Percentiles rank a stretch among this genome's conserved stretches.
phyloP scores from a whole-genome alignment of 2,888 invertebrate genomes.

The Drosophila cognata region DNA sequence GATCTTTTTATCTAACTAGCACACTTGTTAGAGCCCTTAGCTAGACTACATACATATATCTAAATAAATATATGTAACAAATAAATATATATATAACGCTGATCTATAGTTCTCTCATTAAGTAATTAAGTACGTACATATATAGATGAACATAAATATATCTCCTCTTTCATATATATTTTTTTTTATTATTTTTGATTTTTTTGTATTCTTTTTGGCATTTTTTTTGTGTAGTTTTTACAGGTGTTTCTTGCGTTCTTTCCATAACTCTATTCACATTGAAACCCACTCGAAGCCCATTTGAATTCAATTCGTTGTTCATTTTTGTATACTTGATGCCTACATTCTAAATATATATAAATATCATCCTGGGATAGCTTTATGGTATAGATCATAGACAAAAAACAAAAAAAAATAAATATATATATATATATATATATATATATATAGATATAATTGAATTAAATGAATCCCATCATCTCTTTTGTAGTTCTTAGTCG shows the following conservation, averaged over 20 bases:
- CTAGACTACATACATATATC: constrained; percentile 10
- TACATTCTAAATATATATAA: constrained; percentile 16
- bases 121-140: constrained; percentile 24
- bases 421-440: neutral
- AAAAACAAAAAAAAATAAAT: neutral
- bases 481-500: constrained; percentile 29
- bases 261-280: constrained; percentile 32
- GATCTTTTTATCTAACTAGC: constrained; percentile 3
- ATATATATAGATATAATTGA: neutral
- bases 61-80: neutral
- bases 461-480: constrained; percentile 18
- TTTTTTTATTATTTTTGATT: constrained; percentile 45
- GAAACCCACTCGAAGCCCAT: constrained; percentile 30
- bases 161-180: constrained; percentile 46
- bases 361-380: constrained; percentile 27
- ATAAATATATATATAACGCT: constrained; percentile 2
- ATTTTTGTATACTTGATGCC: constrained; percentile 20
- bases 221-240: constrained; percentile 78
- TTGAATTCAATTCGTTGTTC: constrained; percentile 50
- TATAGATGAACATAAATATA: constrained; percentile 32
- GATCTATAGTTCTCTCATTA: constrained; percentile 31
- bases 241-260: constrained; percentile 74
- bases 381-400: neutral
- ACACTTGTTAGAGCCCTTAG: constrained; percentile 21
- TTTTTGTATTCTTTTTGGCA: constrained; percentile 31